Conservation (phyloP, 2,797 vertebrate genomes). For the Crypturellus tataupa region DNA sequence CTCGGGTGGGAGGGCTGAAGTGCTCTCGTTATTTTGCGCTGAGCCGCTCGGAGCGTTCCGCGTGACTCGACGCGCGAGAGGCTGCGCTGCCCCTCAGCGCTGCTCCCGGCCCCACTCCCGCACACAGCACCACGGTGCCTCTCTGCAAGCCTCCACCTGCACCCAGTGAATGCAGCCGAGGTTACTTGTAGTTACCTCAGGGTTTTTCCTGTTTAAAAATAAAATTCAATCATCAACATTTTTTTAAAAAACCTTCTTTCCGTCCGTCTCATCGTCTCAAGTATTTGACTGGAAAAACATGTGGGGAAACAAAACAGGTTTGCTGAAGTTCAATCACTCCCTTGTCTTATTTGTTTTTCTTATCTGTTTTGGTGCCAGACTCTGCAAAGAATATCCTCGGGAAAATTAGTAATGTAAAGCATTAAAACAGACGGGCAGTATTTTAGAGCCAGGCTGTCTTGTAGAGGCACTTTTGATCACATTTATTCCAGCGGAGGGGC, state of each 20-base stretch:
- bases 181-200: not conserved
- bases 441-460: not conserved
- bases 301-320: not conserved
- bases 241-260: not conserved
- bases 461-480: rapidly evolving
- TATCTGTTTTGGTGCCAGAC: not conserved
- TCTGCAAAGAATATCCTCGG: not conserved
- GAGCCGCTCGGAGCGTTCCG: rapidly evolving
- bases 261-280: not conserved
- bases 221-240: rapidly evolving
- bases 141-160: rapidly evolving
- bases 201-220: not conserved
- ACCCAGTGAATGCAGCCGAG: not conserved
- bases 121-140: rapidly evolving
- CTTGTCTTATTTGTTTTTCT: not conserved
- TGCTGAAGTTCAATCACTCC: not conserved
- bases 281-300: not conserved
- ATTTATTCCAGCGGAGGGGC: not conserved
- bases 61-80: rapidly evolving
- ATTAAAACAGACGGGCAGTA: not conserved
- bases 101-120: not conserved
- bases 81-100: not conserved
- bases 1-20: not conserved
- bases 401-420: not conserved
- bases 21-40: not conserved